phyloP scores from a whole-genome alignment of 2,113 vertebrate genomes.

The Gymnobelideus leadbeateri region DNA sequence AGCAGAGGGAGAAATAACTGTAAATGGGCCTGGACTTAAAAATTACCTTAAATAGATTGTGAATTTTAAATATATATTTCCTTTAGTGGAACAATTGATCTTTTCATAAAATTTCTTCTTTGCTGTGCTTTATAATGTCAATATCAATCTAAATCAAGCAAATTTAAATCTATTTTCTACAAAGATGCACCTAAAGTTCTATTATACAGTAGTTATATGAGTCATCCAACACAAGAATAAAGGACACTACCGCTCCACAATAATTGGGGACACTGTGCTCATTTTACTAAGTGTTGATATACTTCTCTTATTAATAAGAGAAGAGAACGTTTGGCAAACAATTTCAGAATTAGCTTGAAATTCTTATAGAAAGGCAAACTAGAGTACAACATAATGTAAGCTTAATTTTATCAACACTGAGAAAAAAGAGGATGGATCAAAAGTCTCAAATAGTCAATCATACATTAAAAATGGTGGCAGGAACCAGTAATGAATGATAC shows the following conservation, averaged over 20 bases:
- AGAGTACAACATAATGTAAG: background rate
- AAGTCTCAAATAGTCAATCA: background rate
- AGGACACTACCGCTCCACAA: background rate
- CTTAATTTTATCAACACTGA: background rate
- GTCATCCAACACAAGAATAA: background rate
- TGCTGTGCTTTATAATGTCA: background rate
- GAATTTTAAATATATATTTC: constrained; percentile 24
- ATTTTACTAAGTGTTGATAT: background rate
- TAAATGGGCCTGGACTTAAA: background rate
- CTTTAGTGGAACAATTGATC: background rate
- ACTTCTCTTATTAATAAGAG: background rate
- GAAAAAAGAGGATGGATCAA: background rate
- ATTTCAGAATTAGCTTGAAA: background rate
- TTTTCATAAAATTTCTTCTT: background rate
- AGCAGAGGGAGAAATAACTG: background rate
- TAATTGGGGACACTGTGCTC: background rate
- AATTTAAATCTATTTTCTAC: background rate
- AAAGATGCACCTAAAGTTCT: background rate
- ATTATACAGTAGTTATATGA: background rate
- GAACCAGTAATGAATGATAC: background rate
- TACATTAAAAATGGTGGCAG: background rate
- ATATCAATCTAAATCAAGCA: background rate
- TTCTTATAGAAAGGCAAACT: background rate
- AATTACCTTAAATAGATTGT: background rate
- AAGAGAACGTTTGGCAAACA: background rate